Evolutionary conservation across 2,113 vertebrate genomes (phyloP), one percentile per base, ranked within the genome.

Genomic region (Puntigrus tetrazona): DNA sequence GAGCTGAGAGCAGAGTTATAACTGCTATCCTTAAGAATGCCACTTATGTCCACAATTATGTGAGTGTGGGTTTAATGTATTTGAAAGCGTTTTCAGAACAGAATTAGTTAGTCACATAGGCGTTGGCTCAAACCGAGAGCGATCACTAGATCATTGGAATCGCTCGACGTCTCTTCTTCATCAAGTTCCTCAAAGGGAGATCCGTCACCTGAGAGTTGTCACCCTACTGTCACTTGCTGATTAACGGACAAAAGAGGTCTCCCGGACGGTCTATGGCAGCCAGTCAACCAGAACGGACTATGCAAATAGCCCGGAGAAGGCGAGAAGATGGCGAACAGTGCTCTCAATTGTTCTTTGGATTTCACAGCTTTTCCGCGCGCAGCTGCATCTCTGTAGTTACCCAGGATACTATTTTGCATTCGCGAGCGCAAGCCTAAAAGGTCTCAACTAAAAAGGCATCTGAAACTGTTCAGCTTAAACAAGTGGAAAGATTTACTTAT

Each of bases 211-310:
- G 95, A 93, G 89, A 89, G 93, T 91, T 87, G 94, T 94, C 94
- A 94, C 90, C 89, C 90, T 89, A 91, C 93, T 94, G 93, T 94
- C 94, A 92, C 91, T 89, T 90, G 92, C 93, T 92, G 94, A 95
- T 95, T 93, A 92, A 89, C 79, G 93, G 94, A 96, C 95, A 96
- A 96, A 94, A 89, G 93, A 77, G 88, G 85, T 91, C 91, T 91
- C 92, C 87, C 88, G 90, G 86, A 87, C 86, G 81, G 70, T 85
- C 92, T 92, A 89, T 91, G 92, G 92, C 91, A 94, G 94, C 93
- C 94, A 96, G 86, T 95, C 95, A 96, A 92, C 94, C 95, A 95
- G 94, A 96, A 95, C 95, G 92, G 94, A 92, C 94, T 94, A 94
- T 95, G 95, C 94, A 95, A 96, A 96, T 96, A 92, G 57, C 27